Evolutionary conservation across 2,797 vertebrate species (phyloP).

Genomic region (Glyptemys insculpta): DNA sequence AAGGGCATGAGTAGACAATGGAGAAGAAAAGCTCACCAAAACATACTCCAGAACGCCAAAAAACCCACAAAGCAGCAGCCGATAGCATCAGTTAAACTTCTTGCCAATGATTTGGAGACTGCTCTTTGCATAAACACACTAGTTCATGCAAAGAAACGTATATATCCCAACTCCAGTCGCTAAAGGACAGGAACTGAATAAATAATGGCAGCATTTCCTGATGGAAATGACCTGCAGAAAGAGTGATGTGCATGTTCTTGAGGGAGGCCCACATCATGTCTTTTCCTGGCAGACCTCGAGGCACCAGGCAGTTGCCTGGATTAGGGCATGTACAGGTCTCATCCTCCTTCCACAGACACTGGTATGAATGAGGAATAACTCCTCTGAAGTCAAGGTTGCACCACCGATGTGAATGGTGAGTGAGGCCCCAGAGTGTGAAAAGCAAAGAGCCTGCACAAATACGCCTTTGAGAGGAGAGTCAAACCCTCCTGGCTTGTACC

Average conservation of each 20-base stretch:
- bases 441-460: no score
- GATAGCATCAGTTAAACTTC: conserved; percentile 74
- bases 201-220: accelerated
- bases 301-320: background rate
- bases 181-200: background rate
- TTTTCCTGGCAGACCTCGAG: background rate
- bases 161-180: conserved; percentile 57
- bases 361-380: background rate
- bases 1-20: conserved; percentile 65
- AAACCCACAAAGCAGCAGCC: conserved; percentile 72
- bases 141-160: conserved; percentile 62
- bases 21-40: conserved; percentile 72
- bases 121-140: conserved; percentile 70
- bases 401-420: no score
- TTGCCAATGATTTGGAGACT: conserved; percentile 77
- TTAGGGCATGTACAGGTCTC: background rate
- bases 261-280: background rate
- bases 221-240: accelerated
- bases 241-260: background rate
- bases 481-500: no score
- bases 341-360: background rate
- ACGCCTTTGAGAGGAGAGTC: no score
- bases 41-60: conserved; percentile 74
- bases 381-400: no score
- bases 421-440: no score